phyloP scores from a whole-genome alignment of 2,113 vertebrate genomes.

The Indri indri region DNA sequence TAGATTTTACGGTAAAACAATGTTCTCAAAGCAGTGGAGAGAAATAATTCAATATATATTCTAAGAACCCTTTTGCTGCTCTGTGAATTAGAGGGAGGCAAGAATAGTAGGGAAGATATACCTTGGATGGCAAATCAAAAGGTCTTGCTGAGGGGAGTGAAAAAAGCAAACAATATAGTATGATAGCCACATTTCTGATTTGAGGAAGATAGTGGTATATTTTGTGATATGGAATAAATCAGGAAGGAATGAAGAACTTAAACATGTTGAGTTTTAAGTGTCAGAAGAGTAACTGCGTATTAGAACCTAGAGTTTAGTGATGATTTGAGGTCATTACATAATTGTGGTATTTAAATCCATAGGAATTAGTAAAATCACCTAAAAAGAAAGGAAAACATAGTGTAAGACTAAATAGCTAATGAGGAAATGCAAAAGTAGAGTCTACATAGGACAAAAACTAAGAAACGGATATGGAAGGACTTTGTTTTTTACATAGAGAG shows the following conservation, averaged over 20 bases:
- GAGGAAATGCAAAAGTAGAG: neutral
- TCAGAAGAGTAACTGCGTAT: neutral
- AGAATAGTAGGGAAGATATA: neutral
- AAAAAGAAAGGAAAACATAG: neutral
- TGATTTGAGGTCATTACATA: neutral
- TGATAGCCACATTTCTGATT: neutral
- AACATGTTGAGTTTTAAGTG: neutral
- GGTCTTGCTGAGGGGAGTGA: neutral
- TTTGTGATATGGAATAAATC: neutral
- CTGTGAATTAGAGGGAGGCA: neutral
- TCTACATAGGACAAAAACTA: neutral
- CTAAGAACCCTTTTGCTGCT: neutral
- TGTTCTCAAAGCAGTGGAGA: neutral
- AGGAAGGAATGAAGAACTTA: conserved; percentile 1
- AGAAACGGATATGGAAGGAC: neutral
- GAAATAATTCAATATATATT: neutral
- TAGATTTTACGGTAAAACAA: neutral
- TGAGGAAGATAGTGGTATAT: neutral
- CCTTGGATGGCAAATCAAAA: neutral
- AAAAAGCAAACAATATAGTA: neutral
- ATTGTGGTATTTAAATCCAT: neutral
- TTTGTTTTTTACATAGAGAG: neutral
- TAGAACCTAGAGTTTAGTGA: neutral
- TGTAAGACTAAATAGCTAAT: neutral
- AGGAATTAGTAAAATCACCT: conserved; percentile 28